phyloP scores from a whole-genome alignment of 2,113 vertebrate genomes.

The Ciconia stormi region DNA sequence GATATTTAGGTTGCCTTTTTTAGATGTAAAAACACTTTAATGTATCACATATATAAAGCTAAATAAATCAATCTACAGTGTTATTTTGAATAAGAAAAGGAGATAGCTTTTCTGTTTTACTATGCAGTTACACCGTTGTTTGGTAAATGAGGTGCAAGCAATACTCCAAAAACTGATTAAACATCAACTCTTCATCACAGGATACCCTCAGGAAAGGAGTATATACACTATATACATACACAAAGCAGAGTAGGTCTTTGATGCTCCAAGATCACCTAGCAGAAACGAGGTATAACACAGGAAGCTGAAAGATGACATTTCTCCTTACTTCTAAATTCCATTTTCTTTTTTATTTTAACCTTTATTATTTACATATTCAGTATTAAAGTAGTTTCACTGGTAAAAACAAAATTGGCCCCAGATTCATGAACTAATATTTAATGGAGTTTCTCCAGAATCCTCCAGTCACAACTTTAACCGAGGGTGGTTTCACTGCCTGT shows the following conservation, averaged over 20 bases:
- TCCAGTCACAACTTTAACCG: background rate
- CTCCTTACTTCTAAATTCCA: background rate
- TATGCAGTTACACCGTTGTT: background rate
- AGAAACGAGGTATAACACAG: background rate
- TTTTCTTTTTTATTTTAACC: background rate
- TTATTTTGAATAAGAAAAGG: background rate
- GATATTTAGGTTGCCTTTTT: background rate
- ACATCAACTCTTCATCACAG: background rate
- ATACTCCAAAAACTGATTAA: background rate
- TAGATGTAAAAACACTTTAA: background rate
- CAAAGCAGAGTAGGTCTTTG: background rate
- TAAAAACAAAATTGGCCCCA: background rate
- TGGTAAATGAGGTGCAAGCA: background rate
- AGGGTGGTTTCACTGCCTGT: background rate
- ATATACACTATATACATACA: background rate
- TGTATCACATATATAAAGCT: background rate
- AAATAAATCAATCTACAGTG: background rate
- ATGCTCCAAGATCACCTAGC: background rate
- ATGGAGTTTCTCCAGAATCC: background rate
- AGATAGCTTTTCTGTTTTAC: background rate
- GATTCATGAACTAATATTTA: background rate
- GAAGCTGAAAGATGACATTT: background rate
- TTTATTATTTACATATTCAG: background rate
- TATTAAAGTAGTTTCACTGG: background rate
- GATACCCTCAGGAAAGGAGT: background rate